Evolutionary conservation across 2,888 invertebrate species (phyloP), one percentile per base, ranked within the genome.

Genomic region (Iphiclides podalirius): DNA sequence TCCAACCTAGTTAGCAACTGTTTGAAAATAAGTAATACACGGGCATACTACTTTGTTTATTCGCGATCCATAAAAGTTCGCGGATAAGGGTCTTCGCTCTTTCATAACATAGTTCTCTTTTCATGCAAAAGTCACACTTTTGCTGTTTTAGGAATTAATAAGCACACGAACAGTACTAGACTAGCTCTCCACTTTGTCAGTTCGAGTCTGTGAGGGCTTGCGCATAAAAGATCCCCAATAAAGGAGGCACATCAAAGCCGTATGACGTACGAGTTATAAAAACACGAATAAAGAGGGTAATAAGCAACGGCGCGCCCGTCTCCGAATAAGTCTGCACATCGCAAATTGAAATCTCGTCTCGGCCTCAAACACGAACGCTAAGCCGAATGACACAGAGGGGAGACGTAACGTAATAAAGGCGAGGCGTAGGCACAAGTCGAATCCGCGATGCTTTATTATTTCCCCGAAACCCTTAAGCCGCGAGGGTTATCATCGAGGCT

Each of bases 291-390:
- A 12, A 26, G 23, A 12, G 14, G 12, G 26, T 39, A 26, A 39
- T 26, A 13, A 14, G 12, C 23, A 14, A 13, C 7, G 23, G 8
- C 39, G 23, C 8, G 9, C 11, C 20, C 35, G 14, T 7, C 17
- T 12, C 0, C 26, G 9, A 14, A n/a, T 36, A 36, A 7, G 28
- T 12, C 15, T 34, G 17, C 35, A 40, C 40, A 40, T 16, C 26
- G 35, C 47, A 47, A 47, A 47, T 47, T 41, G 47, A 41, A 47
- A 40, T 34, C 35, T 13, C 35, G 17, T 43, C 38, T 15, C 31
- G 28, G 26, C 40, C 16, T 34, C 35, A 16, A 15, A 46, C 23
- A 39, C 23, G 39, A 33, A 23, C 23, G 39, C 39, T 33, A 34
- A 34, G 34, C 15, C 23, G 28, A 47, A 39, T 14, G 38, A 38